Percentiles rank a stretch among this genome's conserved stretches.
These are phyloP conservation scores for Hemicentrotus pulcherrimus DNA, from an alignment of 35 echinoderm and acorn worm genomes.

Conservation along the genomic window DNA sequence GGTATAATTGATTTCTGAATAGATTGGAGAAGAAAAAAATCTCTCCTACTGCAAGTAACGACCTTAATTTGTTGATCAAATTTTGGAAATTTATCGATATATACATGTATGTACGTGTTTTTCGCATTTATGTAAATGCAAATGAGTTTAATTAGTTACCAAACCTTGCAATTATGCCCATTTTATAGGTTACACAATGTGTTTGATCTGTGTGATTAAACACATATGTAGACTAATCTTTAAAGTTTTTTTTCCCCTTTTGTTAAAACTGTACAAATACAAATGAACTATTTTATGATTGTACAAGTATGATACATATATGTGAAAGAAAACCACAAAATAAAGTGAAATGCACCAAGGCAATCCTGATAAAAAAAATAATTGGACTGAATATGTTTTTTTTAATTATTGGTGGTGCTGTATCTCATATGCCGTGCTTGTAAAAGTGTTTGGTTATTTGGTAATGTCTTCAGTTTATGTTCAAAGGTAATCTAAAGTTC, in stretches of 20 bases:
- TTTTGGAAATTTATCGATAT: neutral
- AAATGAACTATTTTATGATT: neutral
- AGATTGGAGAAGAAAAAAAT: neutral
- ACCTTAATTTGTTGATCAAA: neutral
- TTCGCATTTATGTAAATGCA: neutral
- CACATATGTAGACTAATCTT: neutral
- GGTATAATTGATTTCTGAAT: too few relatives aligned
- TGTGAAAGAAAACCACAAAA: neutral
- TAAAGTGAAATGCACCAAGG: neutral
- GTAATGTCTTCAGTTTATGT: too few relatives aligned
- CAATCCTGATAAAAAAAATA: neutral
- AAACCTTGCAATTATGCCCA: neutral
- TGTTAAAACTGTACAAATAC: neutral
- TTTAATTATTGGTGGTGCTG: too few relatives aligned
- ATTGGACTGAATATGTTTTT: neutral
- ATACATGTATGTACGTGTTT: neutral
- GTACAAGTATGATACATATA: neutral
- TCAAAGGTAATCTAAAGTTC: too few relatives aligned
- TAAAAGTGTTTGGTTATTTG: too few relatives aligned
- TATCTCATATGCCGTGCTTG: too few relatives aligned
- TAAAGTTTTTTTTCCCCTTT: neutral
- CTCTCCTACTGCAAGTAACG: neutral
- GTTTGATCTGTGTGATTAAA: neutral
- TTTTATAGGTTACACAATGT: neutral
- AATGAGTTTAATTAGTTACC: neutral